These are phyloP conservation scores for Eulemur rufifrons DNA, from an alignment of 2,113 vertebrate genomes.

Conservation along the genomic window DNA sequence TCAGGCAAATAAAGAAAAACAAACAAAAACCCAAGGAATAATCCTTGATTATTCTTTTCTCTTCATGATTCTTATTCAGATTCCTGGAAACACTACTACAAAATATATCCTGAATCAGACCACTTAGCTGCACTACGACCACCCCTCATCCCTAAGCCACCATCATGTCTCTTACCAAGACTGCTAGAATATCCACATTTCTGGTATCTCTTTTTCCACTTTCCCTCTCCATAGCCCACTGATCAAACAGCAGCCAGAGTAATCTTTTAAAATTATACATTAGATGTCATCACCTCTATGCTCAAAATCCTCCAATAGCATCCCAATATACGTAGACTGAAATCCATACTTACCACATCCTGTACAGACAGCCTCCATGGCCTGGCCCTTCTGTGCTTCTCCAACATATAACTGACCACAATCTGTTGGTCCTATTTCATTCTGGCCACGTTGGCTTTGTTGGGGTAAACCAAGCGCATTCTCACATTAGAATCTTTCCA, in stretches of 20 bases:
- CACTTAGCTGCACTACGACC: background rate
- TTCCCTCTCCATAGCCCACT: background rate
- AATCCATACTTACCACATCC: background rate
- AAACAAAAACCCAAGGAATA: background rate
- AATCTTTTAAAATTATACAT: background rate
- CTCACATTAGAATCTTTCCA: background rate
- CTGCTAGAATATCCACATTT: background rate
- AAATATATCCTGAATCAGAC: background rate
- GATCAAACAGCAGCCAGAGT: background rate
- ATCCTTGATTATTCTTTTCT: background rate
- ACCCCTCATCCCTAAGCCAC: background rate
- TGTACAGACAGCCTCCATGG: background rate
- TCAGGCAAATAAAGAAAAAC: background rate
- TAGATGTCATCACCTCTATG: background rate
- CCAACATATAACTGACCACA: background rate
- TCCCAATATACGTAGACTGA: background rate
- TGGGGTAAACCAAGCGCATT: background rate
- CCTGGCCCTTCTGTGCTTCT: background rate
- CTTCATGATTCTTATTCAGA: background rate
- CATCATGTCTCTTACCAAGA: background rate
- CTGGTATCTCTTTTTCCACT: background rate
- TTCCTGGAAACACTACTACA: background rate
- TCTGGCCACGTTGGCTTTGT: background rate
- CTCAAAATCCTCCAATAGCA: background rate
- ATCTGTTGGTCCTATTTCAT: background rate